Conservation (phyloP, 1,140 invertebrate species). For the Glossosoma conforme region DNA sequence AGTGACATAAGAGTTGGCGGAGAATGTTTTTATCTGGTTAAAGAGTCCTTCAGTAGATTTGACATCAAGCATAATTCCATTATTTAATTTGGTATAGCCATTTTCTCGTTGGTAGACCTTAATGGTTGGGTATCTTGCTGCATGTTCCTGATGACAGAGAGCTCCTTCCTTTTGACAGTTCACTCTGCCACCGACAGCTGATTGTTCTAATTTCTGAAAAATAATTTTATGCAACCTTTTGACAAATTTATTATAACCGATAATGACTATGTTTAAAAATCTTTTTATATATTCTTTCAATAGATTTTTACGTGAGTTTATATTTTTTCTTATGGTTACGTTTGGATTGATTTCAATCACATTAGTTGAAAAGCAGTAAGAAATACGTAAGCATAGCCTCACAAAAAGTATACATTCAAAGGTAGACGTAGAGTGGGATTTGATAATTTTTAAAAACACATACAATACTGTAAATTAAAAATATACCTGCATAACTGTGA, state of each 20-base stretch:
- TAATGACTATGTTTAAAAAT: not conserved
- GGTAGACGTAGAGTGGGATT: not conserved
- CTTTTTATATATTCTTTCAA: no score
- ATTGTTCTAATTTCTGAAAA: slow-evolving; percentile 24
- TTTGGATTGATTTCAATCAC: no score
- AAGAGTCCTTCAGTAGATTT: slow-evolving; percentile 22
- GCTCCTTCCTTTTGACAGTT: slow-evolving; percentile 27
- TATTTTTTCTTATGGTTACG: no score
- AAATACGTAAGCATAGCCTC: no score
- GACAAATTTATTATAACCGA: slow-evolving; percentile 1
- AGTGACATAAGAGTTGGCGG: slow-evolving; percentile 25
- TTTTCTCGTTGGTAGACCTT: slow-evolving; percentile 29
- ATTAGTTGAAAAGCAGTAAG: no score
- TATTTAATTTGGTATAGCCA: slow-evolving; percentile 14
- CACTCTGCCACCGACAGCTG: slow-evolving; percentile 25
- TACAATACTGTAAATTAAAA: no score
- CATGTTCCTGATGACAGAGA: slow-evolving; percentile 19
- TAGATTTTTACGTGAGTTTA: no score
- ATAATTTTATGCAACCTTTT: not conserved
- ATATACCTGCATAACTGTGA: slow-evolving; percentile 60
- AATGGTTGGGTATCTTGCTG: slow-evolving; percentile 25
- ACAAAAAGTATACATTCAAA: not conserved
- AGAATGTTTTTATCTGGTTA: slow-evolving; percentile 13
- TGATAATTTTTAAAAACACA: no score
- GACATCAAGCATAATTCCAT: slow-evolving; percentile 18